Evolutionary conservation across 2,888 invertebrate genomes (phyloP).

Genomic region (Andrena haemorrhoa): DNA sequence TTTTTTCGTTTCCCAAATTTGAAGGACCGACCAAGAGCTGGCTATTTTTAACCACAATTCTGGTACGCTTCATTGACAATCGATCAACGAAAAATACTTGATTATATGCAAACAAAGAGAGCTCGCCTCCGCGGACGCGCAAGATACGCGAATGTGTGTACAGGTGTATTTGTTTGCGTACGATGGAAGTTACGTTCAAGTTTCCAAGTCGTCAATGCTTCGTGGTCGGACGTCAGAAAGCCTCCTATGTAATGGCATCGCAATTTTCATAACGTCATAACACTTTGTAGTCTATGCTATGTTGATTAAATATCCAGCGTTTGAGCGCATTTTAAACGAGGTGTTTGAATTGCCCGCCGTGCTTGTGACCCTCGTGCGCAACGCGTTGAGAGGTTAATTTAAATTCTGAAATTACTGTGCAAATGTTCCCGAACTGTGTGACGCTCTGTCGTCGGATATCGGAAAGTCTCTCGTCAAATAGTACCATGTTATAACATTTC

Average conservation of each 20-base stretch:
- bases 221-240: background rate
- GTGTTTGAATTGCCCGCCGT: background rate
- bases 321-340: background rate
- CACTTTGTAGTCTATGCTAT: background rate
- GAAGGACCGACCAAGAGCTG: background rate
- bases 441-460: background rate
- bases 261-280: conserved; percentile 1
- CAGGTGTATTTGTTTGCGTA: conserved; percentile 9
- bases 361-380: background rate
- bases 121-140: conserved; percentile 1
- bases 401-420: no score
- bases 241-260: background rate
- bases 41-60: conserved; percentile 7
- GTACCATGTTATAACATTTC: no score
- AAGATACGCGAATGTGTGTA: conserved; percentile 7
- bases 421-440: background rate
- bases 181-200: background rate
- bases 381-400: background rate
- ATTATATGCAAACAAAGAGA: background rate
- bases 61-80: conserved; percentile 1
- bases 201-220: background rate
- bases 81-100: background rate
- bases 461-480: no score
- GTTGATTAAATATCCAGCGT: background rate
- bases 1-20: background rate